phyloP scores from a whole-genome alignment of 2,797 vertebrate species.

The Nyctibius grandis region DNA sequence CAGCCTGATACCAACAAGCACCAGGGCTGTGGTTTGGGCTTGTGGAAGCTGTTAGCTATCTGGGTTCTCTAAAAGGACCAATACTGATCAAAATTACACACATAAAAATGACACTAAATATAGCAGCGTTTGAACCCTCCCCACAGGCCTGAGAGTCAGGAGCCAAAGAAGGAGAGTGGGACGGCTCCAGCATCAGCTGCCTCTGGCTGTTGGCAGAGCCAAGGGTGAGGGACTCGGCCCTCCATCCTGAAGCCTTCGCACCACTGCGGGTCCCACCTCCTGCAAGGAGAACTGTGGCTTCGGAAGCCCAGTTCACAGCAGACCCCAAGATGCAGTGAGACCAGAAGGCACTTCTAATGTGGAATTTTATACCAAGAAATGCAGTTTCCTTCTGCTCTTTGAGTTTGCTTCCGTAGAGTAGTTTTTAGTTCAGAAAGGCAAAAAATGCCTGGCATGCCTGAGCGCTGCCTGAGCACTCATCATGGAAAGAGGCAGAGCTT shows the following conservation, averaged over 20 bases:
- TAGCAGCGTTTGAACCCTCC: not conserved
- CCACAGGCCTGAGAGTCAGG: not conserved
- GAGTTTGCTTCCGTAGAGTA: not conserved
- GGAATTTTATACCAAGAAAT: not conserved
- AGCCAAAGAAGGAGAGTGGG: not conserved
- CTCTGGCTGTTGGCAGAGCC: not conserved
- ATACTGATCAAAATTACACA: not conserved
- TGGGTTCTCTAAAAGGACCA: not conserved
- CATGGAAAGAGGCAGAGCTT: slow-evolving; percentile 46
- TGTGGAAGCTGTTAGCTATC: not conserved
- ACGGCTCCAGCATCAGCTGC: not conserved
- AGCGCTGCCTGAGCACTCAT: not conserved
- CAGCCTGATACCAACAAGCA: not conserved
- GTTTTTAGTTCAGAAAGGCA: slow-evolving; percentile 26
- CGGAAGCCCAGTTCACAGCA: not conserved
- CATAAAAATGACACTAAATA: not conserved
- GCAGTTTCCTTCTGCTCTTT: not conserved
- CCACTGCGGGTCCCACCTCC: not conserved
- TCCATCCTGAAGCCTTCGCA: not conserved
- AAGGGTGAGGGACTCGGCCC: not conserved
- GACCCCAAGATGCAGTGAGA: not conserved
- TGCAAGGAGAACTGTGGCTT: not conserved
- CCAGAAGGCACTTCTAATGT: not conserved
- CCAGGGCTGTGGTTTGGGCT: not conserved
- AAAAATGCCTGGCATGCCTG: slow-evolving; percentile 40